These are phyloP conservation scores for Drosophila picticornis DNA, from an alignment of 2,888 invertebrate genomes.

Conservation along the genomic window DNA sequence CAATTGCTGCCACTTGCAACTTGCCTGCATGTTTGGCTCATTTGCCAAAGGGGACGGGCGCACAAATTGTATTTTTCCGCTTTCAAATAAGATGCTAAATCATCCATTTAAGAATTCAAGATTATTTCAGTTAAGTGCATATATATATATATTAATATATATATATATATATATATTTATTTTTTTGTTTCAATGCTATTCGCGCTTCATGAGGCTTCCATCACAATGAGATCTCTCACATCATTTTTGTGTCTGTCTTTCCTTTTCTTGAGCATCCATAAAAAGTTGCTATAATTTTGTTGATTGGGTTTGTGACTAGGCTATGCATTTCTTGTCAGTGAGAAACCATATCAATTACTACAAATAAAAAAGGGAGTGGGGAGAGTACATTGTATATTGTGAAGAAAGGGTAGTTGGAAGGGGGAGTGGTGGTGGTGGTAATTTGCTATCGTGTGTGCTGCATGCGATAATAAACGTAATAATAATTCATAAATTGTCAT, in stretches of 20 bases:
- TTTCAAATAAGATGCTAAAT: neutral
- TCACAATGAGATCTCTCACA: neutral
- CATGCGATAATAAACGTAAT: slow-evolving; percentile 36
- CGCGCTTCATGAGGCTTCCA: neutral
- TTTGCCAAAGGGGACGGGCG: slow-evolving; percentile 4
- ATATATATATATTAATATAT: neutral
- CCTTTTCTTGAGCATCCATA: slow-evolving; percentile 17
- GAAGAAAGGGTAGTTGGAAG: neutral
- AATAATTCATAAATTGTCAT: slow-evolving; percentile 42
- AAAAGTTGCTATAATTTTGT: slow-evolving; percentile 40
- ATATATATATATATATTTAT: neutral
- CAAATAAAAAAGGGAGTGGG: neutral
- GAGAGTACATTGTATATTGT: neutral
- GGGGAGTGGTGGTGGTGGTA: neutral
- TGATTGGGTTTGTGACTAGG: slow-evolving; percentile 34
- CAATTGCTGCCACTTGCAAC: slow-evolving; percentile 26
- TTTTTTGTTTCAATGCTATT: neutral
- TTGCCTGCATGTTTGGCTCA: slow-evolving; percentile 40
- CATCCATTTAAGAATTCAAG: neutral
- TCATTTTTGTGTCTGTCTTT: neutral
- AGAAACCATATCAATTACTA: neutral
- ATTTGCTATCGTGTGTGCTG: neutral
- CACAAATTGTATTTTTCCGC: neutral
- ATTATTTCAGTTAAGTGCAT: neutral
- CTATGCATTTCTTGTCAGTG: slow-evolving; percentile 10